These are phyloP conservation scores for Cololabis saira DNA, from an alignment of 2,113 vertebrate genomes.

Conservation along the genomic window DNA sequence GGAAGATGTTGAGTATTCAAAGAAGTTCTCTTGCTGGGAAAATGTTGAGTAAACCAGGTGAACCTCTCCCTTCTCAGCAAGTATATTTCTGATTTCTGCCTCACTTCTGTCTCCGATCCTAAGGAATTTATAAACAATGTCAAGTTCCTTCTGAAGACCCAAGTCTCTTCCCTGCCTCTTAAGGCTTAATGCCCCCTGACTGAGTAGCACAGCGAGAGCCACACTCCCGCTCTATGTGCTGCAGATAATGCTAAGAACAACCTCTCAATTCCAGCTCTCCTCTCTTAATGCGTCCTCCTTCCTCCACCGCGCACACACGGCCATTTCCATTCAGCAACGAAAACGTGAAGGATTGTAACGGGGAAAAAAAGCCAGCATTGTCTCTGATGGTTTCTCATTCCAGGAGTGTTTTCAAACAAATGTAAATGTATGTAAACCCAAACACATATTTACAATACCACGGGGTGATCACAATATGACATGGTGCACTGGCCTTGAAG, in stretches of 20 bases:
- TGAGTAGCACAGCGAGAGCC: slow-evolving; percentile 77
- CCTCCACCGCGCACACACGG: slow-evolving; percentile 34
- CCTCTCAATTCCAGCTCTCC: slow-evolving; percentile 77
- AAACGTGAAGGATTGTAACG: slow-evolving; percentile 58
- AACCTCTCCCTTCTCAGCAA: no score
- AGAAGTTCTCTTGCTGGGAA: no score
- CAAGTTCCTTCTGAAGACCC: slow-evolving; percentile 75
- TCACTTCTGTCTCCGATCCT: slow-evolving; percentile 56
- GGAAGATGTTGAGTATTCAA: no score
- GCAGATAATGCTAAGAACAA: slow-evolving; percentile 77
- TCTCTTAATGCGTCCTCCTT: slow-evolving; percentile 65
- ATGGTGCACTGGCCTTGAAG: slow-evolving; percentile 81
- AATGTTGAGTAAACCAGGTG: no score
- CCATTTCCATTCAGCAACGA: slow-evolving; percentile 60
- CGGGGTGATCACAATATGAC: slow-evolving; percentile 85
- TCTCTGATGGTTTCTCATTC: slow-evolving; percentile 73
- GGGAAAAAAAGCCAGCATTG: slow-evolving; percentile 64
- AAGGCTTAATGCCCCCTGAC: slow-evolving; percentile 80
- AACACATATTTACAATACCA: slow-evolving; percentile 84
- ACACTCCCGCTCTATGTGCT: slow-evolving; percentile 67
- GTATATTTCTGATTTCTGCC: slow-evolving; percentile 4
- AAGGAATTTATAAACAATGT: slow-evolving; percentile 79
- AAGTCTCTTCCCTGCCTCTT: slow-evolving; percentile 71
- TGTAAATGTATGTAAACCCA: slow-evolving; percentile 82
- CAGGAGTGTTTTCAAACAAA: slow-evolving; percentile 67